A percentile compares a stretch with the other conserved stretches of the same genome.
Evolutionary conservation across 2,797 vertebrate genomes (phyloP).

Genomic region (Pantherophis alleghaniensis): DNA sequence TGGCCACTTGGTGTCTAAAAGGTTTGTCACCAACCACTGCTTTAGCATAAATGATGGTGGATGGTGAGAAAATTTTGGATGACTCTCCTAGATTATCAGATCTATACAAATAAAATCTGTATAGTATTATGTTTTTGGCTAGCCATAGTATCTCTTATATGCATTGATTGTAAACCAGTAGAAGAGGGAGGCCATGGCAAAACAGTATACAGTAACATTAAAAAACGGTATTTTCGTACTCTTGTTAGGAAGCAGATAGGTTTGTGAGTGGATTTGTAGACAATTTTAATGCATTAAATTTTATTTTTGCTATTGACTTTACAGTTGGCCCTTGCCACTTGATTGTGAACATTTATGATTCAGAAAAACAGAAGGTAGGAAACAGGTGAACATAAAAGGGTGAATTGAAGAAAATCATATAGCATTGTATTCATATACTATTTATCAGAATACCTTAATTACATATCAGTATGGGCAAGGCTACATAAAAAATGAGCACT

Average conservation of each 20-base stretch:
- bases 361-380: neutral
- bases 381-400: neutral
- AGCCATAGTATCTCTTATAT: neutral
- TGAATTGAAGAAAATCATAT: neutral
- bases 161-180: neutral
- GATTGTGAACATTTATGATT: neutral
- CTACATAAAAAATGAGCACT: neutral
- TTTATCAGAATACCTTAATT: neutral
- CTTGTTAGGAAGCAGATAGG: neutral
- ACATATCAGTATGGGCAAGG: neutral
- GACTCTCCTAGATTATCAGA: neutral
- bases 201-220: neutral
- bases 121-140: neutral
- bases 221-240: neutral
- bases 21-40: too few relatives aligned
- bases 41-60: neutral
- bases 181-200: neutral
- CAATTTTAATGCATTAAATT: neutral
- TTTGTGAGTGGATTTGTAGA: neutral
- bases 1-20: too few relatives aligned
- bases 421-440: neutral
- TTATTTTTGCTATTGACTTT: neutral
- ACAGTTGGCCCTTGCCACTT: neutral
- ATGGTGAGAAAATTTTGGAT: neutral
- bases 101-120: neutral